Evolutionary conservation across 1,140 invertebrate genomes (phyloP).

Genomic region (Nephotettix cincticeps): DNA sequence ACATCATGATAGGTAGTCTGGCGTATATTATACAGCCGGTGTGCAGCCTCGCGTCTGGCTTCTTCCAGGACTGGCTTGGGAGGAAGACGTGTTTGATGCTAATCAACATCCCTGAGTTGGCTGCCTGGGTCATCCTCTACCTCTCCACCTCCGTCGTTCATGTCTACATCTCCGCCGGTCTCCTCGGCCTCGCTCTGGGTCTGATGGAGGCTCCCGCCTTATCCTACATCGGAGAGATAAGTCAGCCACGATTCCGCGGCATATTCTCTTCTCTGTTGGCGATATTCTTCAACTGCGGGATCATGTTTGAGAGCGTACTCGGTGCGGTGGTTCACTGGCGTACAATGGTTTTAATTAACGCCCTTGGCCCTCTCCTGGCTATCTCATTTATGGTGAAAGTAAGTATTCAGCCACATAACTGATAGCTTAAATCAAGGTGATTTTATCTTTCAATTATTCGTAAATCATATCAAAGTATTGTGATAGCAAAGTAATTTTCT

Average conservation of each 20-base stretch:
- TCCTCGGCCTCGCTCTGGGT: slow-evolving; percentile 43
- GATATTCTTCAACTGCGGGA: neutral
- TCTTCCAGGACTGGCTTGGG: slow-evolving; percentile 30
- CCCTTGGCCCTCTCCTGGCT: too few species aligned
- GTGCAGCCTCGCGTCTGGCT: slow-evolving; percentile 31
- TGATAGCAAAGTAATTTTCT: too few species aligned
- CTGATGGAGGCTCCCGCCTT: slow-evolving; percentile 55
- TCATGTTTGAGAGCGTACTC: too few species aligned
- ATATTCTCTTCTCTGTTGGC: slow-evolving; percentile 36
- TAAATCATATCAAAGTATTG: too few species aligned
- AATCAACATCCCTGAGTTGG: slow-evolving; percentile 31
- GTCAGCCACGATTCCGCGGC: slow-evolving; percentile 44
- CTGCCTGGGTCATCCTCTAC: slow-evolving; percentile 31
- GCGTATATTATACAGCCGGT: slow-evolving; percentile 29
- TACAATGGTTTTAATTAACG: too few species aligned
- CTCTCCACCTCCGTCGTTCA: neutral
- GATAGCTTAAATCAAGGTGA: too few species aligned
- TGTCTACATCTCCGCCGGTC: slow-evolving; percentile 20
- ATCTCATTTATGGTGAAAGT: too few species aligned
- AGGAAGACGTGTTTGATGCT: slow-evolving; percentile 34
- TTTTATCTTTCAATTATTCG: too few species aligned
- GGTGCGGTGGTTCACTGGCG: too few species aligned
- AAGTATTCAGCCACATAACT: too few species aligned
- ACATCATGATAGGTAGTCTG: slow-evolving; percentile 38
- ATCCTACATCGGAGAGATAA: slow-evolving; percentile 56